A percentile compares a stretch with the other conserved stretches of the same genome.
These are phyloP conservation scores for Pseudomyrmex dendroicus DNA, from an alignment of 1,140 invertebrate species.

Conservation along the genomic window DNA sequence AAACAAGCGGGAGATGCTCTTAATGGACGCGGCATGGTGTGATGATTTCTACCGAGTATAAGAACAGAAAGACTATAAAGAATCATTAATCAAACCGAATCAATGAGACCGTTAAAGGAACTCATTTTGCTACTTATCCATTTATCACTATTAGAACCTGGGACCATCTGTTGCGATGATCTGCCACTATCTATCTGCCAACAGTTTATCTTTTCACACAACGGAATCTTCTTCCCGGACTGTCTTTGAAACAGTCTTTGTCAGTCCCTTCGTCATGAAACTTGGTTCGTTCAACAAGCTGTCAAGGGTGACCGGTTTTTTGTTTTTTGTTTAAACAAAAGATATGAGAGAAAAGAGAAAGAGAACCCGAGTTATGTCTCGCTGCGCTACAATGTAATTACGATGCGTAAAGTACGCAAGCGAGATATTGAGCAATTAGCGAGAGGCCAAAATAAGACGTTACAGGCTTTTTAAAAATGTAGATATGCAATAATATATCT, in stretches of 20 bases:
- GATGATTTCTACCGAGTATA: slow-evolving; percentile 61
- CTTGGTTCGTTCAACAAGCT: too few species aligned
- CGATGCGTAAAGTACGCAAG: slow-evolving; percentile 29
- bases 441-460: slow-evolving; percentile 52
- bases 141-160: slow-evolving; percentile 83
- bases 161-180: slow-evolving; percentile 64
- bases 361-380: slow-evolving; percentile 31
- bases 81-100: slow-evolving; percentile 81
- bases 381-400: slow-evolving; percentile 44
- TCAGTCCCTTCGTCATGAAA: neutral
- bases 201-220: slow-evolving; percentile 67
- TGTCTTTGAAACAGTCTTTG: slow-evolving; percentile 6
- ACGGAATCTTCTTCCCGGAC: slow-evolving; percentile 16
- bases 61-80: slow-evolving; percentile 76
- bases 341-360: slow-evolving; percentile 24
- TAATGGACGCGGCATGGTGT: slow-evolving; percentile 11
- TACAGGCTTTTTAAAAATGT: slow-evolving; percentile 66
- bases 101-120: slow-evolving; percentile 81
- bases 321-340: slow-evolving; percentile 24
- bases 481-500: slow-evolving; percentile 63
- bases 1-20: slow-evolving; percentile 39
- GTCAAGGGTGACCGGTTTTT: slow-evolving; percentile 27
- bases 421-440: slow-evolving; percentile 50
- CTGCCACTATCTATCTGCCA: slow-evolving; percentile 55
- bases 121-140: slow-evolving; percentile 83